phyloP scores from a whole-genome alignment of 64 coral and sea anemone genomes.

The Astreopora myriophthalma region DNA sequence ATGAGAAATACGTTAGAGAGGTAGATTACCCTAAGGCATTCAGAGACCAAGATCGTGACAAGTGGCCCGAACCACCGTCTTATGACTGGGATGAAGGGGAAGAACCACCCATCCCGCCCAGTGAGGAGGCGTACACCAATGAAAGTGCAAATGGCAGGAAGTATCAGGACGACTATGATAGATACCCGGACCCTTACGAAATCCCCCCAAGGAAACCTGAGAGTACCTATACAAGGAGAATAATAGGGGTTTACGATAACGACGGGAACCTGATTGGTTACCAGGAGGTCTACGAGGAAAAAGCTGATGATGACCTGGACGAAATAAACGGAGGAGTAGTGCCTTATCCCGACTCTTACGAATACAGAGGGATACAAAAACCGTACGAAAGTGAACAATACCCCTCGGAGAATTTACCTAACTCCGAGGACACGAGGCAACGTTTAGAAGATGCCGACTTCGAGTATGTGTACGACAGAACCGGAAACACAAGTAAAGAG shows the following conservation, averaged over 20 bases:
- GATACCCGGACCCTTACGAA: slow-evolving; percentile 17
- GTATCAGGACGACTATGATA: background rate
- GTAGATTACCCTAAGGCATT: background rate
- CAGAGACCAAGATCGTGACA: background rate
- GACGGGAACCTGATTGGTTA: slow-evolving; percentile 31
- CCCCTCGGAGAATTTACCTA: background rate
- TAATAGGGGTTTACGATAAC: slow-evolving; percentile 21
- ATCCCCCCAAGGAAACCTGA: slow-evolving; percentile 24
- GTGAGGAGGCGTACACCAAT: background rate
- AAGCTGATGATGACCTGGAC: slow-evolving; percentile 8
- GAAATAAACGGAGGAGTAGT: slow-evolving; percentile 22
- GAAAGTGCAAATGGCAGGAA: background rate
- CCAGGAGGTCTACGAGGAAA: slow-evolving; percentile 37
- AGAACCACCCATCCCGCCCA: background rate
- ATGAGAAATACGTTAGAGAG: background rate
- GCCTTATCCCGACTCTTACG: background rate
- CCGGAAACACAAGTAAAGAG: background rate
- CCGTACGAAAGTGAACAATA: slow-evolving; percentile 5
- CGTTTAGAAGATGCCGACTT: background rate
- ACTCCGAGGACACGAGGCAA: background rate
- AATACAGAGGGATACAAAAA: background rate
- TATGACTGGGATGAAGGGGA: background rate
- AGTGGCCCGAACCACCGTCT: background rate
- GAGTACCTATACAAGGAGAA: slow-evolving; percentile 19
- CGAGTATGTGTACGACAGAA: background rate